Evolutionary conservation across 2,797 vertebrate genomes (phyloP), one percentile per base, ranked within the genome.

Genomic region (Limosa lapponica): DNA sequence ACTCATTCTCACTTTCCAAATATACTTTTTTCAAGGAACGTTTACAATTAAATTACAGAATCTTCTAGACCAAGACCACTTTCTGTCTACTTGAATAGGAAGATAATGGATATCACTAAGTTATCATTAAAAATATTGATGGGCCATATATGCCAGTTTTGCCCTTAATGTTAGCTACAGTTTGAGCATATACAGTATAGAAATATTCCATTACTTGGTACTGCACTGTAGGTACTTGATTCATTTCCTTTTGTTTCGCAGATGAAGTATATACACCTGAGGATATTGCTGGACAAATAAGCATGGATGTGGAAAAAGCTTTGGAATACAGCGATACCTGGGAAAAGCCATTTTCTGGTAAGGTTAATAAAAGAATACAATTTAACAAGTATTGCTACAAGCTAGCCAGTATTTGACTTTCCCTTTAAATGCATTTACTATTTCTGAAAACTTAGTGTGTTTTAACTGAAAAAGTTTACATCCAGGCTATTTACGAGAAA

Each of bases 271-370:
- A 97, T 81, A 54, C 28, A 89, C 82, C 86, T 28, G 91, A 90
- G 32, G 90, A 95, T 91, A 69, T 64, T 86, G 46, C 78, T 18
- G 96, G 94, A 49, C 93, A 95, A 80, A 54, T 93, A 36, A 92
- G 24, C 13, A 6, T 39, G 73, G 97, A 70, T 37, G 90, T 95
- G 89, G 94, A 97, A 82, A 79, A 75, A 51, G 89, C 97, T 49
- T 46, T 88, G 15, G 97, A 97, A 72, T 83, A 96, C 15, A 27
- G 57, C 51, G 82, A 96, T 27, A 67, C 80, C 44, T 97, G 90
- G 79, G 95, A 97, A 93, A 98, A 92, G 59, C 39, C 96, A 72
- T 87, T 92, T 96, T 95, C 94, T 94, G 95, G 96, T 97, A 97
- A 96, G 92, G 13, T 65, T 89, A 72, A 95, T 84, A 39, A 59